A percentile compares a stretch with the other conserved stretches of the same genome.
These are phyloP conservation scores for Drosophila murphyi DNA, from an alignment of 1,140 invertebrate genomes.

Conservation along the genomic window DNA sequence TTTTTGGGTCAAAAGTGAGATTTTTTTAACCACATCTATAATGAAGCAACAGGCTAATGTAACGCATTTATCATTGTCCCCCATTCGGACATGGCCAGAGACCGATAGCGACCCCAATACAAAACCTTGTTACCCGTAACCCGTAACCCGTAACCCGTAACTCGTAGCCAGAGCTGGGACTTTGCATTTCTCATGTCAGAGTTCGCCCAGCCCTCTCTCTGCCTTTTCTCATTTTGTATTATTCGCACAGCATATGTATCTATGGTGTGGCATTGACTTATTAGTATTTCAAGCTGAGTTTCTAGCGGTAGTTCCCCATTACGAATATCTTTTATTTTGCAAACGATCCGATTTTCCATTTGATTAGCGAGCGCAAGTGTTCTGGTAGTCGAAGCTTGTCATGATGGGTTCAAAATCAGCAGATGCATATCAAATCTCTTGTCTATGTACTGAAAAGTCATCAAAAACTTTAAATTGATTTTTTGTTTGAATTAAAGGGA, in stretches of 20 bases:
- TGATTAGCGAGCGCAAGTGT: background rate
- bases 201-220: constrained; percentile 10
- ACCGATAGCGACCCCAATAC: constrained; percentile 21
- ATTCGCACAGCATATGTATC: background rate
- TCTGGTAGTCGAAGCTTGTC: too few relatives aligned
- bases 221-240: background rate
- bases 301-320: constrained; percentile 18
- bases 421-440: too few relatives aligned
- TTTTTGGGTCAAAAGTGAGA: constrained; percentile 78
- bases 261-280: constrained; percentile 1
- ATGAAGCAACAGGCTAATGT: constrained; percentile 7
- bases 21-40: constrained; percentile 38
- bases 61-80: constrained; percentile 62
- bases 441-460: too few relatives aligned
- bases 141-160: too few relatives aligned
- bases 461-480: too few relatives aligned
- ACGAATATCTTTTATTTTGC: background rate
- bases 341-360: background rate
- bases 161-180: too few relatives aligned
- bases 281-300: constrained; percentile 8
- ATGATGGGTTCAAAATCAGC: too few relatives aligned
- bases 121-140: background rate
- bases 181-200: constrained; percentile 21
- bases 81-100: background rate
- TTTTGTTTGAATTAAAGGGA: too few relatives aligned